phyloP scores from a whole-genome alignment of 2,888 invertebrate genomes.

The Rambutsinella grinnellia region DNA sequence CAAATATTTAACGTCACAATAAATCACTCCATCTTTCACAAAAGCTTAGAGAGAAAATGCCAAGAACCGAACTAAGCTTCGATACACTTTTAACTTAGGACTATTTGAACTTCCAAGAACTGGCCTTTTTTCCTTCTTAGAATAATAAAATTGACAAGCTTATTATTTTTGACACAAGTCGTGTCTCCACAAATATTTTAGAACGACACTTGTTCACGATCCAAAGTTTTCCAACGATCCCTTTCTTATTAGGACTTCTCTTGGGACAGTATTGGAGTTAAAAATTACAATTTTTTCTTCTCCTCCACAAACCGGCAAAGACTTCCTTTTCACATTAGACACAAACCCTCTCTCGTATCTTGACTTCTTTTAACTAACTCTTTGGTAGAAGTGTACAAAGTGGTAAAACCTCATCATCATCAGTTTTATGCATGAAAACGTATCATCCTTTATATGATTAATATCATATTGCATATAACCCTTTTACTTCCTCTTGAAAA shows the following conservation, averaged over 20 bases:
- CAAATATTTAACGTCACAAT: conserved; percentile 12
- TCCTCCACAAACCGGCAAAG: conserved; percentile 54
- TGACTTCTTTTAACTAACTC: conserved; percentile 1
- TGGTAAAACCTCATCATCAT: conserved; percentile 14
- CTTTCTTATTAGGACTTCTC: too few relatives aligned
- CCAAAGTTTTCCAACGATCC: too few relatives aligned
- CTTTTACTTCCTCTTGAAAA: conserved; percentile 40
- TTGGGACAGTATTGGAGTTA: not conserved
- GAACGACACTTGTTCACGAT: too few relatives aligned
- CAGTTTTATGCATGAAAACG: conserved; percentile 47
- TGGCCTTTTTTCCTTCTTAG: too few relatives aligned
- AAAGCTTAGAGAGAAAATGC: conserved; percentile 13
- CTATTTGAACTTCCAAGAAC: too few relatives aligned
- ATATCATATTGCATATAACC: conserved; percentile 1
- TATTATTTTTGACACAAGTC: not conserved
- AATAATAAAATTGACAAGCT: too few relatives aligned
- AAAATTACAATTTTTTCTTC: too few relatives aligned
- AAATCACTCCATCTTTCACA: conserved; percentile 31
- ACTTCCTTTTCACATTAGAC: conserved; percentile 44
- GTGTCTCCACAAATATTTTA: not conserved
- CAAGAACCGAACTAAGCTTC: conserved; percentile 3
- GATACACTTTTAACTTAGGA: not conserved
- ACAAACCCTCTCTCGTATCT: conserved; percentile 1
- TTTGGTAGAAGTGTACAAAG: conserved; percentile 1
- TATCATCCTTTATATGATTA: conserved; percentile 12